These are phyloP conservation scores for Furnarius figulus DNA, from an alignment of 2,113 vertebrate species.

Conservation along the genomic window DNA sequence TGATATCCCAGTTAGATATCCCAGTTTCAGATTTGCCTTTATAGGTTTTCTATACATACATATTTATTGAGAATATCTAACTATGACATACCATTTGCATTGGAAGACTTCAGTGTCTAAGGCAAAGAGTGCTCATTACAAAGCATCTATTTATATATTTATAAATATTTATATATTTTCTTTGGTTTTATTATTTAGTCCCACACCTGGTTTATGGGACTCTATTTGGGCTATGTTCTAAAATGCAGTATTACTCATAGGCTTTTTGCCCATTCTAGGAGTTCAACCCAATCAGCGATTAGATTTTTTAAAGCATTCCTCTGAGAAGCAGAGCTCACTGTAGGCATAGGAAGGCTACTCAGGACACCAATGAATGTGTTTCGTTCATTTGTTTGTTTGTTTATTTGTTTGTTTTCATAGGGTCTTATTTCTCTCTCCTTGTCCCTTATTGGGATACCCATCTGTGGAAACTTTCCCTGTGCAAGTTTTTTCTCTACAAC, in stretches of 20 bases:
- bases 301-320: neutral
- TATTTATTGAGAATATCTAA: neutral
- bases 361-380: neutral
- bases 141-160: neutral
- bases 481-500: neutral
- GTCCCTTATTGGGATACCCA: neutral
- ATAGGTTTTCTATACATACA: neutral
- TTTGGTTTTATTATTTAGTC: neutral
- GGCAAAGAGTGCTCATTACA: neutral
- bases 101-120: neutral
- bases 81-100: neutral
- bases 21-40: neutral
- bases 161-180: neutral
- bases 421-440: neutral
- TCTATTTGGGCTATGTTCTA: neutral
- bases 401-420: neutral
- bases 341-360: neutral
- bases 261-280: neutral
- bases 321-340: neutral
- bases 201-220: neutral
- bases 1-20: neutral
- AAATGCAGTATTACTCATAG: neutral
- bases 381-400: neutral
- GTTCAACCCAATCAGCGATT: neutral
- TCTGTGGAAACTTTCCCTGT: neutral